Percentiles rank a stretch among this genome's conserved stretches.
These are phyloP conservation scores for Phaenicophaeus curvirostris DNA, from an alignment of 2,797 vertebrate species.

Conservation along the genomic window DNA sequence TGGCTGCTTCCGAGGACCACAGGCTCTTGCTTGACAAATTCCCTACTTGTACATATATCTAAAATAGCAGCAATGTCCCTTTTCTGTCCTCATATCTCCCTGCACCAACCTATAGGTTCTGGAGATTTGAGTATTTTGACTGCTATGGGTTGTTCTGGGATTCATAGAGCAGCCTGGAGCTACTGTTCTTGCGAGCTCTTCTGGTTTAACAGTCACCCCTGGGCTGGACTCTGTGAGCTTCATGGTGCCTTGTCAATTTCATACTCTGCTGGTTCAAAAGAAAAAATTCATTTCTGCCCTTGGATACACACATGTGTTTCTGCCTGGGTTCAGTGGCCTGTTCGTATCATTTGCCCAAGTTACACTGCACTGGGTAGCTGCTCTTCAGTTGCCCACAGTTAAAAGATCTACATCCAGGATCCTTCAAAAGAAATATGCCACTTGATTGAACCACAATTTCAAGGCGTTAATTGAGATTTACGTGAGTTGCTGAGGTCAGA, in stretches of 20 bases:
- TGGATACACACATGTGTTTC: not conserved
- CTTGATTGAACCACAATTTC: not conserved
- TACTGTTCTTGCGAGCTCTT: not conserved
- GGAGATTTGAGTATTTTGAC: not conserved
- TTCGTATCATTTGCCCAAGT: not conserved
- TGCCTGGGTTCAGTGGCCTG: not conserved
- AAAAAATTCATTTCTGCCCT: not conserved
- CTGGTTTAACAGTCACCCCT: not conserved
- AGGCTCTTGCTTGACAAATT: not conserved
- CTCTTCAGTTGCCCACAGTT: not conserved
- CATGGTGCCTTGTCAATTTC: not conserved
- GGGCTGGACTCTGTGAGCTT: not conserved
- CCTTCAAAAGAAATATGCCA: not conserved
- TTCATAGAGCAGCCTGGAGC: not conserved
- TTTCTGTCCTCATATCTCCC: not conserved
- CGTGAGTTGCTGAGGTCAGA: accelerated
- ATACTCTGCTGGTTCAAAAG: not conserved
- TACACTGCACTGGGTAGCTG: not conserved
- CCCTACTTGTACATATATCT: not conserved
- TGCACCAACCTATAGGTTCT: not conserved
- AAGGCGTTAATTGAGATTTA: not conserved
- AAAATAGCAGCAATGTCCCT: not conserved
- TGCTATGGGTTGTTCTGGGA: not conserved
- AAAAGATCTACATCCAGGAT: not conserved
- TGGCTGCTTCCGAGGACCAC: not conserved